phyloP scores from a whole-genome alignment of 2,113 vertebrate species.

The Neogale vison region DNA sequence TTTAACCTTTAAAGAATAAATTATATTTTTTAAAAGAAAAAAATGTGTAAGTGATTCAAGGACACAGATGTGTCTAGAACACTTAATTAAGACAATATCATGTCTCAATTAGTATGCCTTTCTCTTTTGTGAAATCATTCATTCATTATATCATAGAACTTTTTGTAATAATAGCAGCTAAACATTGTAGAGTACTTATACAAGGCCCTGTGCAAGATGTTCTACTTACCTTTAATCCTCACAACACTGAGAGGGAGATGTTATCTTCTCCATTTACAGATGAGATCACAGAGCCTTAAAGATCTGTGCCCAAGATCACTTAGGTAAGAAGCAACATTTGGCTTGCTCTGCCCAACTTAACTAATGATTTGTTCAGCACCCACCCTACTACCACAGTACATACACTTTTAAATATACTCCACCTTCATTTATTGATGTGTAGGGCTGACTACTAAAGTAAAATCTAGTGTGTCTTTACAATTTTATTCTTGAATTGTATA shows the following conservation, averaged over 20 bases:
- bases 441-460: background rate
- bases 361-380: background rate
- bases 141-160: background rate
- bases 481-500: background rate
- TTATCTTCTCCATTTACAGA: background rate
- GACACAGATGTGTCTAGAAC: background rate
- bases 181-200: background rate
- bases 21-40: background rate
- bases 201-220: background rate
- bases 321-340: background rate
- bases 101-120: background rate
- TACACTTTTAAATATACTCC: background rate
- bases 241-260: background rate
- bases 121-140: background rate
- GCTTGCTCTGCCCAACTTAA: background rate
- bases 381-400: background rate
- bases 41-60: background rate
- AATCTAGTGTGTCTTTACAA: background rate
- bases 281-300: background rate
- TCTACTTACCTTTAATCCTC: background rate
- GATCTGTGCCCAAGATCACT: background rate
- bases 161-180: background rate
- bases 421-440: background rate
- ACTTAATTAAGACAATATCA: background rate
- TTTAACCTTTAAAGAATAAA: background rate